These are phyloP conservation scores for Dromococcyx pavoninus DNA, from an alignment of 2,797 vertebrate species.

Conservation along the genomic window DNA sequence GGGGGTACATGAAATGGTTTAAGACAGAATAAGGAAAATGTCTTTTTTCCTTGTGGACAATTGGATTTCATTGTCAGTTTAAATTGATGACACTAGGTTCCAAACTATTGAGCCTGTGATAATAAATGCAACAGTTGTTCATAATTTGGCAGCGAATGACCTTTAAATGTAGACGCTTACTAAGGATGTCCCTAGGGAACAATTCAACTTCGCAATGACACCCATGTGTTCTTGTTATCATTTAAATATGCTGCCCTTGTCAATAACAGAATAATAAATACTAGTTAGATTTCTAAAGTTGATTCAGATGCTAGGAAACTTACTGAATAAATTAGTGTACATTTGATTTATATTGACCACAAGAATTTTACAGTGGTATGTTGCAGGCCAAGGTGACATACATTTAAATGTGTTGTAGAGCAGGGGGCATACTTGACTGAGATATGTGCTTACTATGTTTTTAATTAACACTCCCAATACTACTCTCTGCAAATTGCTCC, in stretches of 20 bases:
- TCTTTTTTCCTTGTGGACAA: conserved; percentile 55
- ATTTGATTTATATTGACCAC: conserved; percentile 81
- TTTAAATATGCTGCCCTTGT: conserved; percentile 82
- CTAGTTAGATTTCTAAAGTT: conserved; percentile 82
- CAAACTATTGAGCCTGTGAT: conserved; percentile 73
- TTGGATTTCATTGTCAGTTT: conserved; percentile 73
- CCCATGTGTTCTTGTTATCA: conserved; percentile 78
- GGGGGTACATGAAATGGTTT: neutral
- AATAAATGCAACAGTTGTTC: conserved; percentile 85
- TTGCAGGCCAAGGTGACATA: conserved; percentile 79
- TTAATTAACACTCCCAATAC: conserved; percentile 74
- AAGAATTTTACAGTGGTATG: conserved; percentile 72
- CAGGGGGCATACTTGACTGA: conserved; percentile 76
- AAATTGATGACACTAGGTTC: conserved; percentile 72
- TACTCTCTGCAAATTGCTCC: conserved; percentile 38
- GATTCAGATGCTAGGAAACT: conserved; percentile 77
- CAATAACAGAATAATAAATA: conserved; percentile 83
- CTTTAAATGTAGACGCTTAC: conserved; percentile 78
- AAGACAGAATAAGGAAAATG: conserved; percentile 17
- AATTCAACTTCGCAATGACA: conserved; percentile 82
- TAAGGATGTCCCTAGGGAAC: conserved; percentile 74
- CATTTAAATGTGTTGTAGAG: conserved; percentile 72
- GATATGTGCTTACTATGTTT: conserved; percentile 69
- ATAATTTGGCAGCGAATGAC: conserved; percentile 79
- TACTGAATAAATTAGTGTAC: conserved; percentile 80